Conservation (phyloP, 2,888 invertebrate species). For the Diarsia dahlii region DNA sequence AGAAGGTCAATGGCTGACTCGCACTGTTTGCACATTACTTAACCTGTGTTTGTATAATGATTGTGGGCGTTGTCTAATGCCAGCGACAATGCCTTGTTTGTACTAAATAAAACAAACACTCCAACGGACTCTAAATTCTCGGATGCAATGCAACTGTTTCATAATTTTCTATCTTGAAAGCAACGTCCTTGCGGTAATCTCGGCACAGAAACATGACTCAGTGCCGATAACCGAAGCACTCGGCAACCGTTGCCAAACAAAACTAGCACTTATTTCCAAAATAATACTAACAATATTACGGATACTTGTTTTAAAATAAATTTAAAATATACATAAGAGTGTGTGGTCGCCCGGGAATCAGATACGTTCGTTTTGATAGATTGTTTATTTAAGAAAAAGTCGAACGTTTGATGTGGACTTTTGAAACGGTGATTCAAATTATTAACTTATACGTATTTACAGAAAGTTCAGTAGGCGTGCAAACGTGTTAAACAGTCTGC, state of each 20-base stretch:
- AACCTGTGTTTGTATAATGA: constrained; percentile 81
- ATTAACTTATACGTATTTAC: constrained; percentile 25
- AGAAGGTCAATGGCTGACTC: constrained; percentile 86
- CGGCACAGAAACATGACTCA: constrained; percentile 84
- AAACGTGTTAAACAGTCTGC: background rate
- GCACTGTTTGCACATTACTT: constrained; percentile 83
- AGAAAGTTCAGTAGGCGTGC: constrained; percentile 11
- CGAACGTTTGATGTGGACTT: constrained; percentile 53
- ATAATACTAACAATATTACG: constrained; percentile 76
- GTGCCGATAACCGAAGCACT: constrained; percentile 77
- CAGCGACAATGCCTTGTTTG: constrained; percentile 53
- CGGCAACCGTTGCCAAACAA: constrained; percentile 83
- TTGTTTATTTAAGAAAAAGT: constrained; percentile 55
- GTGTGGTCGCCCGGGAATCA: constrained; percentile 50
- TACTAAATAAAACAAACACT: constrained; percentile 40
- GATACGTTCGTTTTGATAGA: constrained; percentile 46
- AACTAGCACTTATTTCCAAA: constrained; percentile 80
- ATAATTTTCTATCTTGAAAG: constrained; percentile 81
- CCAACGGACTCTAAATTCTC: constrained; percentile 43
- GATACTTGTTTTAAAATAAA: constrained; percentile 66
- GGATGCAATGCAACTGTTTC: constrained; percentile 70
- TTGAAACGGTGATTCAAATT: constrained; percentile 45
- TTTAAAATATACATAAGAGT: constrained; percentile 47
- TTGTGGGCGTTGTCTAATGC: constrained; percentile 76
- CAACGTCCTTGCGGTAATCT: constrained; percentile 85